Conservation (phyloP, 2,113 vertebrate species). For the Triplophysa rosa region DNA sequence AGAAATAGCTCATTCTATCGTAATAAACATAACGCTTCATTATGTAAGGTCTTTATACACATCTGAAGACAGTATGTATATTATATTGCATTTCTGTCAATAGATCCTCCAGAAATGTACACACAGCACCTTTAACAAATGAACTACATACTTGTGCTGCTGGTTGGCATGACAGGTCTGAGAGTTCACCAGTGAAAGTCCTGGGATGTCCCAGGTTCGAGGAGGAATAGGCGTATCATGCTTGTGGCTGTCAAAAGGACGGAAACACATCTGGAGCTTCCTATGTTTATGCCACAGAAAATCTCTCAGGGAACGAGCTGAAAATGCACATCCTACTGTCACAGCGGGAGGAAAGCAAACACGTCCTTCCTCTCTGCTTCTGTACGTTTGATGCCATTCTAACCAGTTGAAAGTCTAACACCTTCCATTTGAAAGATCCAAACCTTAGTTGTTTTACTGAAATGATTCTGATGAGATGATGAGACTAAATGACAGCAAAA, state of each 20-base stretch:
- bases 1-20: too few relatives aligned
- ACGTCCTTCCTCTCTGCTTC: conserved; percentile 25
- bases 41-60: too few relatives aligned
- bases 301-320: conserved; percentile 50
- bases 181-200: conserved; percentile 1
- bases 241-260: conserved; percentile 61
- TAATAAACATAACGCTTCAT: too few relatives aligned
- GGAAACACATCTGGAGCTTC: conserved; percentile 69
- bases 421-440: not conserved
- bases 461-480: not conserved
- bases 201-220: conserved; percentile 42
- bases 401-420: too few relatives aligned
- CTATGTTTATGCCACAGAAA: conserved; percentile 70
- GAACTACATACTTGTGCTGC: not conserved
- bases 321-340: conserved; percentile 60
- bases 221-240: conserved; percentile 44
- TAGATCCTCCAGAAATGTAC: too few relatives aligned
- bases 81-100: too few relatives aligned
- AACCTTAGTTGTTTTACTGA: not conserved
- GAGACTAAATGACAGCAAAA: conserved; percentile 67
- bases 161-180: not conserved
- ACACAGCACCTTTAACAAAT: too few relatives aligned
- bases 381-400: not conserved
- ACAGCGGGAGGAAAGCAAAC: conserved; percentile 41
- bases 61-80: too few relatives aligned